phyloP scores from a whole-genome alignment of 2,797 vertebrate species.

The Myripristis murdjan region DNA sequence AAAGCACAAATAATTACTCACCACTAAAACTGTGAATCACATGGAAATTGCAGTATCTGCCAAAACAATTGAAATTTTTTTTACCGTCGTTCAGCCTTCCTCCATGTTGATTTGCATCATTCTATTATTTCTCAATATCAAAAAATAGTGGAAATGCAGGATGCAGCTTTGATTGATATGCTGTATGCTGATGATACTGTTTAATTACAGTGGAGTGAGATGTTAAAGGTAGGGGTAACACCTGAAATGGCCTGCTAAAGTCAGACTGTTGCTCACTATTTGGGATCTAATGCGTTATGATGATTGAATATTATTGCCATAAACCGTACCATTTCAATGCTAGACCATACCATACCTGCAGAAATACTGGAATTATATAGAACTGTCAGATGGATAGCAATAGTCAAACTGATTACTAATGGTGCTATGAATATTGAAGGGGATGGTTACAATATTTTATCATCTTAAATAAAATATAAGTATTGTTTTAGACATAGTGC shows the following conservation, averaged over 20 bases:
- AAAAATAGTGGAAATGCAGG: neutral
- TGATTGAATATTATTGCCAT: neutral
- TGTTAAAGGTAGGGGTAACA: neutral
- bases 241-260: neutral
- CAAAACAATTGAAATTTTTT: too few species aligned
- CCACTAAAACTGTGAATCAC: too few species aligned
- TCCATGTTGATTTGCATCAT: too few species aligned
- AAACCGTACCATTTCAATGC: neutral
- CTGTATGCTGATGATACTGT: neutral
- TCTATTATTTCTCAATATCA: too few species aligned
- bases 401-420: conserved; percentile 16
- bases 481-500: conserved; percentile 34
- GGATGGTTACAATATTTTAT: conserved; percentile 39
- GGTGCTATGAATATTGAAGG: conserved; percentile 29
- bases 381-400: conserved; percentile 12
- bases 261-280: neutral
- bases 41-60: too few species aligned
- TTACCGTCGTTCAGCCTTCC: too few species aligned
- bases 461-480: conserved; percentile 42
- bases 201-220: neutral
- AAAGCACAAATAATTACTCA: too few species aligned
- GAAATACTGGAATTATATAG: neutral
- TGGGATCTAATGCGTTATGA: neutral
- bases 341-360: neutral
- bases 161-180: neutral